phyloP scores from a whole-genome alignment of 35 echinoderm and acorn worm genomes.

The Stichopus chloronotus region DNA sequence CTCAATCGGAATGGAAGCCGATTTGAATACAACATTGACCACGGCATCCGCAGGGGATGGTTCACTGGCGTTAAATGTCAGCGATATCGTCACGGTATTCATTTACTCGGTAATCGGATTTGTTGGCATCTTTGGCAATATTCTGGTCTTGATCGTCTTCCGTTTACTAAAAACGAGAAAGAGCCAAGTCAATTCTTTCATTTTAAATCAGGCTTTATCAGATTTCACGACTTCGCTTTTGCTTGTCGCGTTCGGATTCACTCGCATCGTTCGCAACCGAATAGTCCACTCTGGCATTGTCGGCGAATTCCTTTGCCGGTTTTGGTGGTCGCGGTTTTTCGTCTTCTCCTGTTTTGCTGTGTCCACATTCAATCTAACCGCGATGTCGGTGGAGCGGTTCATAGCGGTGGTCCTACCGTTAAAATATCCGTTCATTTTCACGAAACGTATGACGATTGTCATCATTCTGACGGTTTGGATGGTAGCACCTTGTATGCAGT shows the following conservation, averaged over 20 bases:
- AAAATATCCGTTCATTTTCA: constrained; percentile 64
- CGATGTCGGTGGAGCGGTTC: constrained; percentile 82
- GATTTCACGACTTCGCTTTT: constrained; percentile 76
- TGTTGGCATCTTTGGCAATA: constrained; percentile 80
- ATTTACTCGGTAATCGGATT: constrained; percentile 66
- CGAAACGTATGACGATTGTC: constrained; percentile 54
- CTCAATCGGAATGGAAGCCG: too few species aligned
- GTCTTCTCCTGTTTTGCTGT: constrained; percentile 82
- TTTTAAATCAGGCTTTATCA: constrained; percentile 78
- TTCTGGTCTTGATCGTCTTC: constrained; percentile 72
- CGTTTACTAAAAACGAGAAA: constrained; percentile 50
- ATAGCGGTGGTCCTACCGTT: constrained; percentile 79
- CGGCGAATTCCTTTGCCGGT: constrained; percentile 82
- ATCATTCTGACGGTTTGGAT: constrained; percentile 60
- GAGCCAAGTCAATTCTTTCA: constrained; percentile 79
- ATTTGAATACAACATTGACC: not conserved
- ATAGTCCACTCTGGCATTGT: constrained; percentile 11
- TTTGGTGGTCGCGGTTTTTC: constrained; percentile 93
- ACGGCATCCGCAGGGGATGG: not conserved
- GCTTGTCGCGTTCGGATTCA: constrained; percentile 68
- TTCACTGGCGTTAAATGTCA: not conserved
- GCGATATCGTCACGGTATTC: constrained; percentile 17
- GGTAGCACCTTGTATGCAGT: constrained; percentile 76
- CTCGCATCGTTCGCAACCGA: constrained; percentile 50
- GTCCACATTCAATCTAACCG: constrained; percentile 78